Evolutionary conservation across 2,888 invertebrate species (phyloP), one percentile per base, ranked within the genome.

Genomic region (Acanthococcus lagerstroemiae): DNA sequence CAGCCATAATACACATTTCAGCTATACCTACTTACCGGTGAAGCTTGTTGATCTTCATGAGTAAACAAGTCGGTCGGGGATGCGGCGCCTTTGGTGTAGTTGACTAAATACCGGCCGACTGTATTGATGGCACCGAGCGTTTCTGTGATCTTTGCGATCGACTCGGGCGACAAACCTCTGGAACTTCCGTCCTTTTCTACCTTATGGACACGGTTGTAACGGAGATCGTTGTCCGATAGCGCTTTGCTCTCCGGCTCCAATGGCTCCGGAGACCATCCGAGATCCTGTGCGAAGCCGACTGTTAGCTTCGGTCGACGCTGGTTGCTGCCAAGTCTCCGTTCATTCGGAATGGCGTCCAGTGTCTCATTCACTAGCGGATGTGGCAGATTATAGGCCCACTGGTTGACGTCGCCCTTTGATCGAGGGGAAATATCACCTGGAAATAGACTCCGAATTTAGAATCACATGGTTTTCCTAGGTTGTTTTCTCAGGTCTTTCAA

Each of bases 21-120:
- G 15, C 21, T 54, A 6, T 19, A 21, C 25, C 5, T 9, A 57
- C 57, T 1, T 57, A 57, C 57, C 66, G 66, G 68, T 61, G 60
- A 55, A 44, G 44, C 52, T 60, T 66, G 60, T 9, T 44, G 26
- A 50, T 66, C 66, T 7, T 69, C 67, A n/a, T 66, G 60, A 4
- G 66, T 54, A 12, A 66, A 55, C 7, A 58, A 24, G 17, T 56
- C 44, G 12, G 37, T 54, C 2, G 67, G 55, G 17, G 68, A 66
- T 21, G 57, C 54, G 2, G 67, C 67, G 19, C 76, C 75, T 7
- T 84, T 76, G 0, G 86, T 90, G 81, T 89, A 88, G 72, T 90
- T 90, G 0, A 92, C 88, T 70, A 92, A 80, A 74, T 88, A 89
- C 74, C 86, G 84, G 0, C 91, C 91, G 0, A 92, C 87, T 1